Evolutionary conservation across 2,113 vertebrate genomes (phyloP).

Genomic region (Erythrolamprus reginae): DNA sequence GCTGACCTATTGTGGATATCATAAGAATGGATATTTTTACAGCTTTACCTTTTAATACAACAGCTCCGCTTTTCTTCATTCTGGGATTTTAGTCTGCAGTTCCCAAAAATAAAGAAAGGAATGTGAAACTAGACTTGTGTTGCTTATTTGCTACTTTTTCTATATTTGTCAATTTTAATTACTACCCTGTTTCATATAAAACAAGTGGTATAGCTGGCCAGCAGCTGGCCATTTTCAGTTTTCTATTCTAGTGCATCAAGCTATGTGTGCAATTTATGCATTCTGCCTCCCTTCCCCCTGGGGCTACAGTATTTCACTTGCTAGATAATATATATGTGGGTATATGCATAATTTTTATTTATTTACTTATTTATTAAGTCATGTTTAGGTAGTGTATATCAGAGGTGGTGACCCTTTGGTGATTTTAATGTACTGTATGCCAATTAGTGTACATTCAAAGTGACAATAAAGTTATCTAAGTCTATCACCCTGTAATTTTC

Average conservation of each 20-base stretch:
- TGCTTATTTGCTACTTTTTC: neutral
- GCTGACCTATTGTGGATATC: neutral
- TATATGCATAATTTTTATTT: too few relatives aligned
- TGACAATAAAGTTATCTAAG: too few relatives aligned
- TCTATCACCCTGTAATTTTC: neutral
- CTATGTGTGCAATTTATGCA: neutral
- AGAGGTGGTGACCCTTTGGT: too few relatives aligned
- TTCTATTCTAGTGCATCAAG: neutral
- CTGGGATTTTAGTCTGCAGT: neutral
- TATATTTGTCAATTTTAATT: neutral
- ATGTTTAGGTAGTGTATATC: too few relatives aligned
- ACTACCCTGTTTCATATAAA: neutral
- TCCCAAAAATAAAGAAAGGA: neutral
- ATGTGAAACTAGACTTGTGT: neutral
- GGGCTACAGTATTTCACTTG: neutral
- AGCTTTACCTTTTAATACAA: neutral
- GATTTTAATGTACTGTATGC: too few relatives aligned
- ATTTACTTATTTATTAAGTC: too few relatives aligned
- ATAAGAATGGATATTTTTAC: neutral
- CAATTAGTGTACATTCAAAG: too few relatives aligned
- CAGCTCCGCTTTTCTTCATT: neutral
- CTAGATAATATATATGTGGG: neutral
- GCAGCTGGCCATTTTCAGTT: neutral
- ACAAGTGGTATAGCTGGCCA: neutral
- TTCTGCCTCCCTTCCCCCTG: neutral